phyloP scores from a whole-genome alignment of 2,113 vertebrate species.

The Psettodes erumei region DNA sequence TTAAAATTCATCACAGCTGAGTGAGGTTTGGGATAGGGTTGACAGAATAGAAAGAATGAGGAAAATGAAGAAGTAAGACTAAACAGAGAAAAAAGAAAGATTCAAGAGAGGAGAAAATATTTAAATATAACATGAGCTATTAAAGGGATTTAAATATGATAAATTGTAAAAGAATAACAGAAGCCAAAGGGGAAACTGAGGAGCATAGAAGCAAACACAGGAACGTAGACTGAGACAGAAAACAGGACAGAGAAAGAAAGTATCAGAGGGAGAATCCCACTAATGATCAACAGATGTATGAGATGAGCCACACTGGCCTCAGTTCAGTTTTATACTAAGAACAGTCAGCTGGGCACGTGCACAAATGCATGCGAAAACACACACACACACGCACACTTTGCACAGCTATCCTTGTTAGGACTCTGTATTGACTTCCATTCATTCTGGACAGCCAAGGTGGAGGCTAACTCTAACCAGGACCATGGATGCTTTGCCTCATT shows the following conservation, averaged over 20 bases:
- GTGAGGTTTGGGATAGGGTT: constrained; percentile 19
- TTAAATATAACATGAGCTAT: constrained; percentile 24
- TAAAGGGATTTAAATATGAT: constrained; percentile 33
- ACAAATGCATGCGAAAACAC: neutral
- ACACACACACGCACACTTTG: neutral
- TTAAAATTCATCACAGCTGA: constrained; percentile 13
- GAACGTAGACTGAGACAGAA: neutral
- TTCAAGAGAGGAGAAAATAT: neutral
- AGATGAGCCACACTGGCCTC: constrained; percentile 23
- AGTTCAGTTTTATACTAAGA: constrained; percentile 7
- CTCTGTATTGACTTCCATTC: no score
- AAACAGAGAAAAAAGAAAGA: neutral
- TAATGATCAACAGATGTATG: constrained; percentile 66
- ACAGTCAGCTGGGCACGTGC: constrained; percentile 1
- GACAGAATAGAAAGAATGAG: neutral
- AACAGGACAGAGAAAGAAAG: constrained; percentile 19
- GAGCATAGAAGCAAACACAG: constrained; percentile 10
- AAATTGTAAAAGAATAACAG: constrained; percentile 1
- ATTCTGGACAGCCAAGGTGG: no score
- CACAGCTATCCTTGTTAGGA: no score
- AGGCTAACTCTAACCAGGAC: no score
- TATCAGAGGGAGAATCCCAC: constrained; percentile 58
- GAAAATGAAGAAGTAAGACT: neutral
- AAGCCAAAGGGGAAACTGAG: constrained; percentile 15
- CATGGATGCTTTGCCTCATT: no score